phyloP scores from a whole-genome alignment of 37 sponge, comb jelly and placozoan genomes.

The Haliclona indistincta region DNA sequence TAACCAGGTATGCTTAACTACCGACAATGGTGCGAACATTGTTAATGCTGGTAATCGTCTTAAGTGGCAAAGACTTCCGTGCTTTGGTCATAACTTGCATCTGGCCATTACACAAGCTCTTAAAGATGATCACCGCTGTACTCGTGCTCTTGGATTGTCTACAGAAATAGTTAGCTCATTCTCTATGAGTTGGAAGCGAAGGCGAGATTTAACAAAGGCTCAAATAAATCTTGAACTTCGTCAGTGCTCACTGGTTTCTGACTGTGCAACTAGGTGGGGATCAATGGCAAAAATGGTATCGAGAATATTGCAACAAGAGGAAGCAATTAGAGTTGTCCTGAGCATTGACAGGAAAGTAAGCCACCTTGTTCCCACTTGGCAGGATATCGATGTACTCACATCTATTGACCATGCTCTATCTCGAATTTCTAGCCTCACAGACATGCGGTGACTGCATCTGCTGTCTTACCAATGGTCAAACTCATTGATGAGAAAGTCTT shows the following conservation, averaged over 20 bases:
- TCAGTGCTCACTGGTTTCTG: conserved; percentile 17
- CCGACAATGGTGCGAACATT: conserved; percentile 44
- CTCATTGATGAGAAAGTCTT: neutral
- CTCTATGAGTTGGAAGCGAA: conserved; percentile 31
- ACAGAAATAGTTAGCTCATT: conserved; percentile 28
- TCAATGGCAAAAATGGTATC: conserved; percentile 36
- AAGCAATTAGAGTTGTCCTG: conserved; percentile 26
- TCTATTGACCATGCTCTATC: conserved; percentile 14
- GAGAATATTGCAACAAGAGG: conserved; percentile 31
- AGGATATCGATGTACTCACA: conserved; percentile 21
- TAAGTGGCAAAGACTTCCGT: conserved; percentile 14
- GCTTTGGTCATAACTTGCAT: conserved; percentile 46
- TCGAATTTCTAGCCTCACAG: conserved; percentile 25
- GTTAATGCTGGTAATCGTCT: conserved; percentile 5
- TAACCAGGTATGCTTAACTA: conserved; percentile 40
- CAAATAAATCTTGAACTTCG: conserved; percentile 20
- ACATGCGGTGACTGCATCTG: conserved; percentile 1
- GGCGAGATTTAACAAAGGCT: conserved; percentile 11
- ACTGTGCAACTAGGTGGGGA: conserved; percentile 44
- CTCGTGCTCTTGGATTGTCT: conserved; percentile 16
- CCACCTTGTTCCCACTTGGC: conserved; percentile 37
- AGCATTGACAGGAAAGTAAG: conserved; percentile 30
- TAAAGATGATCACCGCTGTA: conserved; percentile 9
- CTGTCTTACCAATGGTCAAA: neutral
- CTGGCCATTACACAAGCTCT: conserved; percentile 29